Evolutionary conservation across 2,888 invertebrate species (phyloP).

Genomic region (Apamea epomidion): DNA sequence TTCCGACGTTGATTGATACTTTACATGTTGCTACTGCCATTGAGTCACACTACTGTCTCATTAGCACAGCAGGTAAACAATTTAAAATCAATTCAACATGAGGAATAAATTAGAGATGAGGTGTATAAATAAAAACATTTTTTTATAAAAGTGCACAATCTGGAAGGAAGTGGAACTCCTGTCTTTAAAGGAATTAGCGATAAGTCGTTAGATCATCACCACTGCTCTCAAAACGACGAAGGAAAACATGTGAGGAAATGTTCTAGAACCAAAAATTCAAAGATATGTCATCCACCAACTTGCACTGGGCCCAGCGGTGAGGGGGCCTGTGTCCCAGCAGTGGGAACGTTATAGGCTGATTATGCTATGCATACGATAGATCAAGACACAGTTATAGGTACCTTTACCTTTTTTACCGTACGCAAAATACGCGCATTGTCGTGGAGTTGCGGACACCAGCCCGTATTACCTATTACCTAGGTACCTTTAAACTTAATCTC

Average conservation of each 20-base stretch:
- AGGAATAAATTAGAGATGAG: conserved; percentile 29
- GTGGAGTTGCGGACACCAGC: too few relatives aligned
- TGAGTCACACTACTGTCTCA: conserved; percentile 57
- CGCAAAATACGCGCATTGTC: too few relatives aligned
- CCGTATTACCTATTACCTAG: too few relatives aligned
- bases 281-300: not conserved
- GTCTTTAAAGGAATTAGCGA: not conserved
- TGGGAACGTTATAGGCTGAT: not conserved
- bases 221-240: not conserved
- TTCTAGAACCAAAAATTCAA: not conserved
- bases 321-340: not conserved
- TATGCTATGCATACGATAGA: not conserved
- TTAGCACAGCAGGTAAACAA: conserved; percentile 50
- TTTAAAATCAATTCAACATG: conserved; percentile 29
- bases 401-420: too few relatives aligned
- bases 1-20: conserved; percentile 80
- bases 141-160: not conserved
- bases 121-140: not conserved
- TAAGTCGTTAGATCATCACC: not conserved
- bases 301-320: not conserved
- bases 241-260: not conserved
- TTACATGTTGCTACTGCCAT: conserved; percentile 68
- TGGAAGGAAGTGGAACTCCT: not conserved
- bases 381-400: not conserved
- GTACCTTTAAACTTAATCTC: not conserved